Percentiles rank a stretch among this genome's conserved stretches.
These are phyloP conservation scores for Mythimna impura DNA, from an alignment of 2,888 invertebrate species.

Conservation along the genomic window DNA sequence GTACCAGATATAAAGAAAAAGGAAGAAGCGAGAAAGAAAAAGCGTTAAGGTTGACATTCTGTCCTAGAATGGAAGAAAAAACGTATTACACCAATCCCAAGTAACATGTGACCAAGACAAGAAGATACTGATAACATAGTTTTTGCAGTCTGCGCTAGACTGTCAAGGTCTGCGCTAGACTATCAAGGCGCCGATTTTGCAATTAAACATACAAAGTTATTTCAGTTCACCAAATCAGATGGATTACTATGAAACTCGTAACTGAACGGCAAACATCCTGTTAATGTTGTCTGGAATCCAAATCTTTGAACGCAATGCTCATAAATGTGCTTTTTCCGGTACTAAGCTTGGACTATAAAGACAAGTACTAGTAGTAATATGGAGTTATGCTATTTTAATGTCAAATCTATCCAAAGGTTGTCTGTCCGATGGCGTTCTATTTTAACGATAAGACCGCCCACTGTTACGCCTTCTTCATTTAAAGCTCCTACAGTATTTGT, in stretches of 20 bases:
- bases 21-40: too few species aligned
- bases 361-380: constrained; percentile 18
- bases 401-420: neutral
- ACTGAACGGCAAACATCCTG: constrained; percentile 54
- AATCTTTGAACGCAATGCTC: constrained; percentile 36
- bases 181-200: neutral
- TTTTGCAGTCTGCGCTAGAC: neutral
- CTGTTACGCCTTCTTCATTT: too few species aligned
- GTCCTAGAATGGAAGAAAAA: too few species aligned
- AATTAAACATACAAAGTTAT: constrained; percentile 29
- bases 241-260: constrained; percentile 44
- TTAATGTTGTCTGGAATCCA: constrained; percentile 25
- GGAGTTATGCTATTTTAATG: neutral
- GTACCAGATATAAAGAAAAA: too few species aligned
- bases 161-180: neutral
- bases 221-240: constrained; percentile 38
- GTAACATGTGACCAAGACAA: too few species aligned
- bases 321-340: constrained; percentile 40
- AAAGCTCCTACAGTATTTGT: too few species aligned
- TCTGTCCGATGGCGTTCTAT: too few species aligned
- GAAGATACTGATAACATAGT: neutral
- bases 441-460: too few species aligned
- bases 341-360: constrained; percentile 32
- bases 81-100: too few species aligned
- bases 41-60: too few species aligned